phyloP scores from a whole-genome alignment of 2,888 invertebrate species.

The Phalangium opilio region DNA sequence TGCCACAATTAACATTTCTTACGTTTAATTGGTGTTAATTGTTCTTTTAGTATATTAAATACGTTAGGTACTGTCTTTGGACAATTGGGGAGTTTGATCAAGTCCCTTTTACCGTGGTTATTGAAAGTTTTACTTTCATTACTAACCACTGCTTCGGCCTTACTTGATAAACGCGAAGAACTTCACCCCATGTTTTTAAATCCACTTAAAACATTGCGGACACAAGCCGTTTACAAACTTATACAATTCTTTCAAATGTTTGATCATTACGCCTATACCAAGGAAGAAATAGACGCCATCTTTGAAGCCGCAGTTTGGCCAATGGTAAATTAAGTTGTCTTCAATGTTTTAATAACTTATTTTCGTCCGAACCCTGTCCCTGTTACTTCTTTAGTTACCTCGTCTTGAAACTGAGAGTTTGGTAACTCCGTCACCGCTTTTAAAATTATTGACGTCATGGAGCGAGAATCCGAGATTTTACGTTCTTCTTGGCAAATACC shows the following conservation, averaged over 20 bases:
- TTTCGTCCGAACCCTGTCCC: neutral
- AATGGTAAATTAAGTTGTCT: slow-evolving; percentile 37
- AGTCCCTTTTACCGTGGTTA: slow-evolving; percentile 47
- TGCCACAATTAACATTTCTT: too few relatives aligned
- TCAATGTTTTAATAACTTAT: neutral
- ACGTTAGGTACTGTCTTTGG: slow-evolving; percentile 28
- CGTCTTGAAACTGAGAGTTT: slow-evolving; percentile 65
- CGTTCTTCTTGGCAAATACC: slow-evolving; percentile 46
- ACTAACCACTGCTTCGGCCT: slow-evolving; percentile 46
- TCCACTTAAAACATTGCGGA: slow-evolving; percentile 27
- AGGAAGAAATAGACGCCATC: slow-evolving; percentile 51
- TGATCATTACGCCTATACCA: slow-evolving; percentile 55
- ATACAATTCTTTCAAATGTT: slow-evolving; percentile 56
- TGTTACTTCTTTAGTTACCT: slow-evolving; percentile 20
- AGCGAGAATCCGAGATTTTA: slow-evolving; percentile 53
- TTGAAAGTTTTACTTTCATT: slow-evolving; percentile 56
- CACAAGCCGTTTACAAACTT: slow-evolving; percentile 23
- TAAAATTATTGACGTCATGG: slow-evolving; percentile 67
- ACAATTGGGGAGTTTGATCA: slow-evolving; percentile 51
- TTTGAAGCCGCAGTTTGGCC: slow-evolving; percentile 70
- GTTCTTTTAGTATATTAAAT: slow-evolving; percentile 20
- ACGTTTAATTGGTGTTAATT: too few relatives aligned
- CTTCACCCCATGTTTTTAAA: slow-evolving; percentile 24
- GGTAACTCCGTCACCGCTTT: slow-evolving; percentile 60
- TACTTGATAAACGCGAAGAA: slow-evolving; percentile 35